Base-by-base conservation (phyloP, 2,797 vertebrate species). In the Bufotes viridis region DNA sequence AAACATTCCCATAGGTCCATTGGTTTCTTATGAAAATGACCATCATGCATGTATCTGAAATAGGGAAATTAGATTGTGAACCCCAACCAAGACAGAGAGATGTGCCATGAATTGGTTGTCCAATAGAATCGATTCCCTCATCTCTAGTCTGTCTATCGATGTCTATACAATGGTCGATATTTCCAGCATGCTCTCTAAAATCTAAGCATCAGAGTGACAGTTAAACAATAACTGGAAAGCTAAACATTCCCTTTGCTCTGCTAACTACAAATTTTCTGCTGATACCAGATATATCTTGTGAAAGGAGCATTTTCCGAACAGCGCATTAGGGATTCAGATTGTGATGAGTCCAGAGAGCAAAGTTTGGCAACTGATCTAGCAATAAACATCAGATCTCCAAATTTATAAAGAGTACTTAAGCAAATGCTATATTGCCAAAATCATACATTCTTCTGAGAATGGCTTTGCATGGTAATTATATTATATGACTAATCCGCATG, bases 271-370 rank as follows among this genome's bases (percentile, higher is more conserved):
- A 78, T 24, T 69, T 60, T 61, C 57, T n/a, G 80, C 60, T 82
- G 81, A 82, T 82, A 53, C 22, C 81, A 82, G 81, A 82, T 69
- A 55, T 51, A 82, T 69, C 42, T 82, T 69, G 58, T n/a, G 63
- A 82, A 69, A 69, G 26, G 42, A 70, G n/a, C 49, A 24, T 51
- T 69, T 53, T 69, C 20, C 51, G 72, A 75, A 75, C 72, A 75
- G 74, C 49, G 15, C 42, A 78, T n/a, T 42, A 55, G 75, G 49
- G 75, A 78, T 1, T 24, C 4, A 15, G 49, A 78, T 24, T 78
- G 49, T 55, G 75, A 78, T 24, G 24, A 84, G 69, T 84, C 69
- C 82, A 84, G 74, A 67, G 42, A 84, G 70, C 49, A 58, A 51
- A 84, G 17, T 74, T 60, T 24, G 82, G 29, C 34, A 34, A 74